Evolutionary conservation across 2,797 vertebrate species (phyloP).

Genomic region (Lateolabrax maculatus): DNA sequence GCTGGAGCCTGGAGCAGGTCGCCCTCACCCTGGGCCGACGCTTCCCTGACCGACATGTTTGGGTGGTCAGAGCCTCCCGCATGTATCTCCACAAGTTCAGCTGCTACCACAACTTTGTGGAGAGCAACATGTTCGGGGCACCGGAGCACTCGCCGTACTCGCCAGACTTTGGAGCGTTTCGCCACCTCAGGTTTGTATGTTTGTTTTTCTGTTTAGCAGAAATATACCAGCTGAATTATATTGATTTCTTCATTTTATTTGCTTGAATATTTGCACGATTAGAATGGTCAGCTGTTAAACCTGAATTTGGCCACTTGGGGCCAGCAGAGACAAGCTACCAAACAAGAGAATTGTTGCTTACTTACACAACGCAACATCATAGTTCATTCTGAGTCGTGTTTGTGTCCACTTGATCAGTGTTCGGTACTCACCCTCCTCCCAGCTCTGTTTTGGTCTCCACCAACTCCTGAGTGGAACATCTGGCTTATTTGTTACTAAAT

Average conservation of each 20-base stretch:
- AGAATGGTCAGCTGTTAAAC: not conserved
- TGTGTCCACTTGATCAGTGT: too few species aligned
- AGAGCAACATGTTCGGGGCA: constrained; percentile 96
- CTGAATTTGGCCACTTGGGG: not conserved
- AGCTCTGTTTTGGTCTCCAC: too few species aligned
- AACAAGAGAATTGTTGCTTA: too few species aligned
- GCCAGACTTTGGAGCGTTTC: constrained; percentile 88
- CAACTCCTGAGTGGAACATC: too few species aligned
- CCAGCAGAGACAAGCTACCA: not conserved
- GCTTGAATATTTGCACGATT: not conserved
- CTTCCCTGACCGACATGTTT: constrained; percentile 91
- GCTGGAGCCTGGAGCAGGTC: constrained; percentile 95
- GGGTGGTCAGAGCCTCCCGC: constrained; percentile 93
- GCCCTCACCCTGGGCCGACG: constrained; percentile 87
- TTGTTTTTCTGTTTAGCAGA: not conserved
- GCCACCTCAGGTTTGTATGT: constrained; percentile 87
- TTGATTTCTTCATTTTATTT: not conserved
- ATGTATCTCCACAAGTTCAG: constrained; percentile 99
- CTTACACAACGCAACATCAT: too few species aligned
- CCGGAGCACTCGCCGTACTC: constrained; percentile 88
- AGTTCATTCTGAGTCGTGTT: too few species aligned
- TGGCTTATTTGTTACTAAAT: too few species aligned
- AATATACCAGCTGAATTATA: not conserved
- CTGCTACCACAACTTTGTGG: constrained; percentile 97
- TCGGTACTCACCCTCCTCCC: too few species aligned